Base-by-base conservation (phyloP, 2,113 vertebrate species). In the Psettodes erumei region DNA sequence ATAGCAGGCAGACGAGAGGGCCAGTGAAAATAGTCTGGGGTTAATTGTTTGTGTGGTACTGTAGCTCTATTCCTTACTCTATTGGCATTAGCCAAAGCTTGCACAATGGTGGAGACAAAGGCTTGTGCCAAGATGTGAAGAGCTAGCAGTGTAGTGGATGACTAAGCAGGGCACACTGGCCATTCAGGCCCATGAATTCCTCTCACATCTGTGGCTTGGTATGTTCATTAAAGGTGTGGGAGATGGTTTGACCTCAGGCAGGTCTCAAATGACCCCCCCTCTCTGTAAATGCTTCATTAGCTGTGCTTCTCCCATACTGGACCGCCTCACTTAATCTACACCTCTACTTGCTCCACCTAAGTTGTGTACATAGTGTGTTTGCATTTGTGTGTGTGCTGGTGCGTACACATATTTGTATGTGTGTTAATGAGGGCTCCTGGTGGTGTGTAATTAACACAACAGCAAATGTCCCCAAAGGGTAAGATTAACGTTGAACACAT, bases 381-480 rank as follows among this genome's bases (percentile, higher is more conserved):
- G 78, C 84, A 77, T 87, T 35, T 83, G 65, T 75, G 63, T 85
- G 64, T 82, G 73, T 86, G 76, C 77, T 65, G 2, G 75, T 83
- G 67, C 16, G 32, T 85, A 79, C 21, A 61, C 32, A 33, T 73
- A 63, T 84, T 88, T 88, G 81, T 72, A 77, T 88, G 85, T 86
- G 81, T 91, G 86, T 91, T 94, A 92, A 93, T 93, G 84, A 92
- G 86, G 71, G 85, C 86, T 92, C 90, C 92, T 91, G 89, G 89
- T 89, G 90, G 84, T 92, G 87, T 93, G 85, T 91, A 94, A 94
- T 93, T 94, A 94, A 93, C 92, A 91, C 91, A 92, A 91, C 83
- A 89, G 83, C 85, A 90, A 93, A 91, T 88, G 88, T 93, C 92
- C 91, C 92, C 86, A 89, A 92, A 92, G 93, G 90, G 87, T 92